Evolutionary conservation across 2,888 invertebrate species (phyloP).

Genomic region (Spatulosminthurus flaviceps): DNA sequence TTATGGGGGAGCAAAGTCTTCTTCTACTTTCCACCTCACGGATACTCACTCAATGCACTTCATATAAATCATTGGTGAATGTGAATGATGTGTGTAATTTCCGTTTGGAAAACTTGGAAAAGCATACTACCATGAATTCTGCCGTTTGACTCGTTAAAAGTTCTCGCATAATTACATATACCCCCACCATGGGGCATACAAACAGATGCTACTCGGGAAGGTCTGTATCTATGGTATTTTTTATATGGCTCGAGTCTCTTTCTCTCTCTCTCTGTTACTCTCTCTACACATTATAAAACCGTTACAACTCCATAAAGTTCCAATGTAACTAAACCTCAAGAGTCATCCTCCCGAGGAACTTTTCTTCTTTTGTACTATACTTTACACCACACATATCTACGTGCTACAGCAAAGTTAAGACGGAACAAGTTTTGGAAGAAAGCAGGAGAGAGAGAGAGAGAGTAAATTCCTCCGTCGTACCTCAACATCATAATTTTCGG

Average conservation of each 20-base stretch:
- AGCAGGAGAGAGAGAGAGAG: too few relatives aligned
- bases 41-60: slow-evolving; percentile 34
- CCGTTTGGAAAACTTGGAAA: slow-evolving; percentile 33
- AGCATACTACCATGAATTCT: slow-evolving; percentile 35
- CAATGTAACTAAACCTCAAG: too few relatives aligned
- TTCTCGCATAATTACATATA: not conserved
- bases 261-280: too few relatives aligned
- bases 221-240: not conserved
- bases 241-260: not conserved
- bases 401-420: too few relatives aligned
- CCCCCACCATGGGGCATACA: not conserved
- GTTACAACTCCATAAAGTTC: too few relatives aligned
- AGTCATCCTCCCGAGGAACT: too few relatives aligned
- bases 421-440: too few relatives aligned
- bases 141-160: slow-evolving; percentile 24
- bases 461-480: not conserved
- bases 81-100: slow-evolving; percentile 38
- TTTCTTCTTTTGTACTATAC: too few relatives aligned
- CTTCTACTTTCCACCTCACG: slow-evolving; percentile 26
- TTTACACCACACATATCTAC: too few relatives aligned
- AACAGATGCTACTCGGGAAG: not conserved
- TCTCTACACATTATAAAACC: too few relatives aligned
- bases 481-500: slow-evolving; percentile 18
- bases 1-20: not conserved
- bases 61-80: slow-evolving; percentile 37